These are phyloP conservation scores for Chirona hameri DNA, from an alignment of 2,888 invertebrate species.

Conservation along the genomic window DNA sequence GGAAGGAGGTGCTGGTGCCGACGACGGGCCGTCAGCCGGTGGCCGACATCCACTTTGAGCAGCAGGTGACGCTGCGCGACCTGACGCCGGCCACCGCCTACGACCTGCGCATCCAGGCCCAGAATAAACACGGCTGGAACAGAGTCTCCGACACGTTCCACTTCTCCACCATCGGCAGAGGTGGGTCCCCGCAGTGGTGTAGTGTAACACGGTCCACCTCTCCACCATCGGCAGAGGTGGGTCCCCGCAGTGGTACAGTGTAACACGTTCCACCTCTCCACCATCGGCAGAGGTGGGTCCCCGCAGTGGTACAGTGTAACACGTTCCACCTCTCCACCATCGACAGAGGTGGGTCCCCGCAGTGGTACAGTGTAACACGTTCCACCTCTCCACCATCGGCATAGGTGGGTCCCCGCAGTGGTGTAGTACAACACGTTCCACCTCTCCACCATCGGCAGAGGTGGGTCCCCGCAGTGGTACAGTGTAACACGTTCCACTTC, in stretches of 20 bases:
- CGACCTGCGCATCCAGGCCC: background rate
- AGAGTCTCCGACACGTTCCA: background rate
- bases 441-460: background rate
- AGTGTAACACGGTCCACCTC: background rate
- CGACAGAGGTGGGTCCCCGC: background rate
- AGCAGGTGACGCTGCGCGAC: background rate
- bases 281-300: background rate
- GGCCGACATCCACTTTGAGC: background rate
- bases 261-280: slow-evolving; percentile 2
- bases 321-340: slow-evolving; percentile 4
- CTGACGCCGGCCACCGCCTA: background rate
- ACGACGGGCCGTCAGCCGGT: background rate
- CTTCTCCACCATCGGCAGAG: background rate
- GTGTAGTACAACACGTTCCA: background rate
- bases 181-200: background rate
- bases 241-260: background rate
- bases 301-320: background rate
- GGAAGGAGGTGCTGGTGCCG: slow-evolving; percentile 23
- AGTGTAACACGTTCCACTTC: background rate
- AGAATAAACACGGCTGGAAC: slow-evolving; percentile 4
- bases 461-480: background rate
- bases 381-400: background rate
- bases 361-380: background rate
- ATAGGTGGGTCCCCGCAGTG: background rate
- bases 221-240: background rate